A percentile compares a stretch with the other conserved stretches of the same genome.
Conservation (phyloP, 2,888 invertebrate genomes). For the Podabrus alpinus region DNA sequence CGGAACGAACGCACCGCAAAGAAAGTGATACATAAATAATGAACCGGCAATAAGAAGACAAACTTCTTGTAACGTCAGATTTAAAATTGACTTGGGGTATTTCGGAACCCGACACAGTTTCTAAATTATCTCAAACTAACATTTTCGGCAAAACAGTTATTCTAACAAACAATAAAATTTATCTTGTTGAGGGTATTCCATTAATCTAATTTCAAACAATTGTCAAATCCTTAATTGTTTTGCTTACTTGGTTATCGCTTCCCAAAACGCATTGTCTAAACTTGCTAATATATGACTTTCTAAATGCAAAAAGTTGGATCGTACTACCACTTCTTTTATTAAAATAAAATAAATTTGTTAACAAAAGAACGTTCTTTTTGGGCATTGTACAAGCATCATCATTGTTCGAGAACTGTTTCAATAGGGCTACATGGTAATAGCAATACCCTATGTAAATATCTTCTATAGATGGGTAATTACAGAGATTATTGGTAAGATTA, state of each 20-base stretch:
- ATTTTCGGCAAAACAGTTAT: not conserved
- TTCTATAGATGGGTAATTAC: not conserved
- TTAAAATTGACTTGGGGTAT: conserved; percentile 12
- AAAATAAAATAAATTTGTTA: not conserved
- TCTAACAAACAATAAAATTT: not conserved
- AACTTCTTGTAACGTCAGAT: conserved; percentile 16
- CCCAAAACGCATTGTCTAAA: not conserved
- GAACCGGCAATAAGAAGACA: conserved; percentile 11
- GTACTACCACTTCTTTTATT: not conserved
- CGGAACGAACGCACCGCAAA: conserved; percentile 17
- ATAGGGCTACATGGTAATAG: not conserved
- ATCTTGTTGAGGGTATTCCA: not conserved
- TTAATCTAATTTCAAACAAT: not conserved
- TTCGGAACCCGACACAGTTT: not conserved
- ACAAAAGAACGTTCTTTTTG: not conserved
- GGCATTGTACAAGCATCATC: not conserved
- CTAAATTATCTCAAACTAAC: not conserved
- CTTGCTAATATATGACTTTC: not conserved
- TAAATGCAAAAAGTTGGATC: not conserved
- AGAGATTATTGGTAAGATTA: not conserved
- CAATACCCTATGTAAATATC: not conserved
- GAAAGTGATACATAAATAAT: conserved; percentile 30
- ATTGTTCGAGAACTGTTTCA: not conserved
- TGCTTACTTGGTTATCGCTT: not conserved
- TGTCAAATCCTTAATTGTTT: not conserved